Conservation (phyloP, 2,797 vertebrate genomes). For the Epinephelus malabaricus region DNA sequence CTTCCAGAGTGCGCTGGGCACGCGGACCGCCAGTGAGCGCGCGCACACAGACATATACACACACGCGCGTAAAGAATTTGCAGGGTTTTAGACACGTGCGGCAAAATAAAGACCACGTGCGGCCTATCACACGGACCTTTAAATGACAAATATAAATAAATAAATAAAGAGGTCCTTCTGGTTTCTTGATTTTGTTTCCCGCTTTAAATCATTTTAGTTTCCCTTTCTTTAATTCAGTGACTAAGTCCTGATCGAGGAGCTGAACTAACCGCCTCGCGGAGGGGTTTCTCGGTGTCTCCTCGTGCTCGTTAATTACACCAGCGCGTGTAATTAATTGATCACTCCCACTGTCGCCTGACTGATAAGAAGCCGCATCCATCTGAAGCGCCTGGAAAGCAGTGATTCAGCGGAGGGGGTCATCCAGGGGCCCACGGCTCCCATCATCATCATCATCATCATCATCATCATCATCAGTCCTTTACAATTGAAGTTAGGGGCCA, state of each 20-base stretch:
- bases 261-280: background rate
- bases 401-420: conserved; percentile 69
- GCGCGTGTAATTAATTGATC: conserved; percentile 80
- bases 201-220: background rate
- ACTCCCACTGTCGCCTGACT: conserved; percentile 60
- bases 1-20: conserved; percentile 44
- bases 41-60: too few relatives aligned
- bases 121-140: background rate
- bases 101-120: background rate
- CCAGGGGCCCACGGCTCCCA: conserved; percentile 41
- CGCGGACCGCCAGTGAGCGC: background rate
- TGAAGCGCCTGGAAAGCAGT: conserved; percentile 51
- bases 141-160: background rate
- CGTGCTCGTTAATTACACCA: conserved; percentile 78
- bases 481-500: background rate
- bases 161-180: background rate
- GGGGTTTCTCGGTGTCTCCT: conserved; percentile 35
- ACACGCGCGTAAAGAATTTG: background rate
- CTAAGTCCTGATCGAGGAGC: background rate
- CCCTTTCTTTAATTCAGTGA: background rate
- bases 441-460: conserved; percentile 47
- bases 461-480: conserved; percentile 39
- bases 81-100: background rate
- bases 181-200: background rate
- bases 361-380: conserved; percentile 75